A percentile compares a stretch with the other conserved stretches of the same genome.
Evolutionary conservation across 1,140 invertebrate genomes (phyloP).

Genomic region (Hyles euphorbiae): DNA sequence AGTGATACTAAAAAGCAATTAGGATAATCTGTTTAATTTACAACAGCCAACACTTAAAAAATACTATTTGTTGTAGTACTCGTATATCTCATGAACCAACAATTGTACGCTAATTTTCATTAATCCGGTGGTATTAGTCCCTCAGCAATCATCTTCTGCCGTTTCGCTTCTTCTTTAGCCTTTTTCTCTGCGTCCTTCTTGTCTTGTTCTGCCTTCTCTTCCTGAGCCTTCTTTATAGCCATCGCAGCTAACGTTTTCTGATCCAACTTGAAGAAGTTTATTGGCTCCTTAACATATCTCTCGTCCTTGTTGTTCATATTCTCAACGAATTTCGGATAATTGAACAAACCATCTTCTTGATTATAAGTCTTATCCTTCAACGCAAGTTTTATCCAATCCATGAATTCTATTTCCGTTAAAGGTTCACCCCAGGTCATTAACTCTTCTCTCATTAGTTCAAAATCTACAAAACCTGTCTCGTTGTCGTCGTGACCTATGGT

Average conservation of each 20-base stretch:
- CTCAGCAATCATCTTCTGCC: slow-evolving; percentile 57
- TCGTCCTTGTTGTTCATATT: slow-evolving; percentile 61
- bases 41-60: too few species aligned
- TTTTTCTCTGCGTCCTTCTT: slow-evolving; percentile 47
- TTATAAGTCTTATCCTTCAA: slow-evolving; percentile 58
- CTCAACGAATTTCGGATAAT: slow-evolving; percentile 61
- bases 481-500: slow-evolving; percentile 54
- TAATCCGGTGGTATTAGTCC: slow-evolving; percentile 47
- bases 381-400: slow-evolving; percentile 49
- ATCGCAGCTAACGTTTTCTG: slow-evolving; percentile 63
- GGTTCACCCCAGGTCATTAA: slow-evolving; percentile 59
- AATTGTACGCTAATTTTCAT: background rate
- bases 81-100: too few species aligned
- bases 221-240: slow-evolving; percentile 60
- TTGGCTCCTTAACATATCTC: slow-evolving; percentile 53
- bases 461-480: slow-evolving; percentile 43
- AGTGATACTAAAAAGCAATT: too few species aligned
- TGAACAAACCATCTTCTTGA: slow-evolving; percentile 39
- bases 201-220: slow-evolving; percentile 52
- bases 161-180: slow-evolving; percentile 54
- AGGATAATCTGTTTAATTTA: too few species aligned
- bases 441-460: slow-evolving; percentile 48
- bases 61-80: too few species aligned
- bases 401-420: slow-evolving; percentile 54
- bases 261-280: slow-evolving; percentile 67